Percentiles rank a stretch among this genome's conserved stretches.
Evolutionary conservation across 2,888 invertebrate species (phyloP).

Genomic region (Sminthurinus aureus): DNA sequence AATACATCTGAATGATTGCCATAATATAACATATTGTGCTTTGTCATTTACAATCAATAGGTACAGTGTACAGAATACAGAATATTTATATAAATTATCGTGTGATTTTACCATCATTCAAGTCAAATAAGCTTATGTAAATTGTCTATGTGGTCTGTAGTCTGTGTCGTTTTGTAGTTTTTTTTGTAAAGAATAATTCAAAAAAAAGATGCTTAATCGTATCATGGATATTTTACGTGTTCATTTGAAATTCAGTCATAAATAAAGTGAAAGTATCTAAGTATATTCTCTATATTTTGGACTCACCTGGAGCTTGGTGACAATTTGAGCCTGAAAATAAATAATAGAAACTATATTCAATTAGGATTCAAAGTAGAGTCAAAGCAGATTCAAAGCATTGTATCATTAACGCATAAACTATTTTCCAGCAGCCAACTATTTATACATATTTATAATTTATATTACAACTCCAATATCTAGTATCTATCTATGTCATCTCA

Average conservation of each 20-base stretch:
- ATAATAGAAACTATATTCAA: slow-evolving; percentile 20
- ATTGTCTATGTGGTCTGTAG: too few species aligned
- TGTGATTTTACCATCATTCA: too few species aligned
- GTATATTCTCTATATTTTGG: background rate
- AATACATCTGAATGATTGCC: too few species aligned
- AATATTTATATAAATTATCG: too few species aligned
- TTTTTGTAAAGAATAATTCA: too few species aligned
- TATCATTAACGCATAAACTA: background rate
- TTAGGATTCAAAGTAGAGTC: background rate
- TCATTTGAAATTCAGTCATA: background rate
- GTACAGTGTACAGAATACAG: too few species aligned
- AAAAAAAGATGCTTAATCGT: background rate
- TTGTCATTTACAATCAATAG: too few species aligned
- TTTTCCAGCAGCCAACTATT: background rate
- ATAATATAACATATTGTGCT: too few species aligned
- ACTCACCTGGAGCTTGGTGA: slow-evolving; percentile 59
- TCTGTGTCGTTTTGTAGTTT: too few species aligned
- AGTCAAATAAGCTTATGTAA: too few species aligned
- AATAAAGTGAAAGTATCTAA: background rate
- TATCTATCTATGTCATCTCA: too few species aligned
- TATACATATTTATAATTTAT: background rate
- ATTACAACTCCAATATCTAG: background rate
- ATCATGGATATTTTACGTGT: background rate
- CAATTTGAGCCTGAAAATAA: slow-evolving; percentile 52
- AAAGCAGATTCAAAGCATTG: background rate